Percentiles rank a stretch among this genome's conserved stretches.
phyloP scores from a whole-genome alignment of 92 coral and sea anemone species.

The Blastomussa wellsi region DNA sequence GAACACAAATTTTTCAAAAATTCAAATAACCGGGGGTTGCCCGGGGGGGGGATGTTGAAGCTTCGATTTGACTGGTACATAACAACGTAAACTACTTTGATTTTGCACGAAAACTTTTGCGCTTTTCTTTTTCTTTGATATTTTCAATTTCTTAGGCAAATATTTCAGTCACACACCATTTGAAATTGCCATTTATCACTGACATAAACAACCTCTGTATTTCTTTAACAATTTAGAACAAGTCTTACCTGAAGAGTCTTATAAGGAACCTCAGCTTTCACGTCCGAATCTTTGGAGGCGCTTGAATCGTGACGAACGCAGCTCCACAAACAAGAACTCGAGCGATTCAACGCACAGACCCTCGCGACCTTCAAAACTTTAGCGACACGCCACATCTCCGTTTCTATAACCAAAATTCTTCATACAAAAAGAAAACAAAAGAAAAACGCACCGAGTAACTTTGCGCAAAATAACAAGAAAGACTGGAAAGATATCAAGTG shows the following conservation, averaged over 20 bases:
- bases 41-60: too few relatives aligned
- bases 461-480: not conserved
- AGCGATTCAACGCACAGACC: not conserved
- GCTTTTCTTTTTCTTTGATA: too few relatives aligned
- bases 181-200: too few relatives aligned
- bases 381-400: conserved; percentile 33
- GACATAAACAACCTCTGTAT: not conserved
- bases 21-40: too few relatives aligned
- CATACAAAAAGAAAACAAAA: not conserved
- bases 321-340: not conserved
- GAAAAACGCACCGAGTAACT: too few relatives aligned
- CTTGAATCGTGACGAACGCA: conserved; percentile 31
- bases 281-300: conserved; percentile 50
- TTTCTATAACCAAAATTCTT: not conserved
- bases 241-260: conserved; percentile 69
- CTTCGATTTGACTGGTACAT: too few relatives aligned
- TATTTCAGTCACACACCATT: too few relatives aligned
- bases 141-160: too few relatives aligned
- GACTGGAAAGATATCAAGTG: not conserved
- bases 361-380: conserved; percentile 23
- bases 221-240: not conserved
- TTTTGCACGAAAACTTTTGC: too few relatives aligned
- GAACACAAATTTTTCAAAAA: too few relatives aligned
- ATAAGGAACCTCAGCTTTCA: conserved; percentile 81
- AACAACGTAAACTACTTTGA: too few relatives aligned